Evolutionary conservation across 2,797 vertebrate species (phyloP), one percentile per base, ranked within the genome.

Genomic region (Hippocampus kuda): DNA sequence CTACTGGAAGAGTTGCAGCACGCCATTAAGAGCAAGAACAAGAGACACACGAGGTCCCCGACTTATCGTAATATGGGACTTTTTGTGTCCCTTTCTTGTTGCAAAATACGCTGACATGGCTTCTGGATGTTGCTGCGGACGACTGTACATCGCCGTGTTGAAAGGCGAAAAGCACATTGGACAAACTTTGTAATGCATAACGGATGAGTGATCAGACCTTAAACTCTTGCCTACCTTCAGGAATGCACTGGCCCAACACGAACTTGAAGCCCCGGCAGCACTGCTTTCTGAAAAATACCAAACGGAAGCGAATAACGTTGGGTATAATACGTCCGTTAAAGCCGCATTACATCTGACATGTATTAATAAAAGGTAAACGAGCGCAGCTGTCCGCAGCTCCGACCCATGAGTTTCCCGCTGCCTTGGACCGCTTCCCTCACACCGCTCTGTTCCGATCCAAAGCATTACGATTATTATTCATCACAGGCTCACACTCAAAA

Each of bases 191-290:
- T 18, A 65, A 65, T 48, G 15, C 20, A 20, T 51, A 30, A 49
- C 26, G 4, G 8, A 61, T 22, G 30, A 61, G 38, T 38, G 26
- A 61, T 16, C 59, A 38, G 3, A 68, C 70, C 75, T 38, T 34
- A 67, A 74, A 76, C 78, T 26, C n/a, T 64, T 51, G 65, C 92
- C 60, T 94, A 99, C 96, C 96, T 96, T 98, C 96, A 79, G 97
- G 96, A 85, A 99, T 97, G 87, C 96, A 99, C 75, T 98, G 95
- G 85, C 96, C 97, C 86, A 96, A 90, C 80, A 99, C 94, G 90
- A 97, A 98, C 84, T 96, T 99, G 88, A 96, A 99, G 70, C 95
- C 96, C 69, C 91, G 92, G 89, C 97, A 99, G 87, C 97, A 99
- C 81, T 94, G 95, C 90, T 94, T 98, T 89, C 96, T 99, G 91